Evolutionary conservation across 2,888 invertebrate species (phyloP).

Genomic region (Eupithecia exiguata): DNA sequence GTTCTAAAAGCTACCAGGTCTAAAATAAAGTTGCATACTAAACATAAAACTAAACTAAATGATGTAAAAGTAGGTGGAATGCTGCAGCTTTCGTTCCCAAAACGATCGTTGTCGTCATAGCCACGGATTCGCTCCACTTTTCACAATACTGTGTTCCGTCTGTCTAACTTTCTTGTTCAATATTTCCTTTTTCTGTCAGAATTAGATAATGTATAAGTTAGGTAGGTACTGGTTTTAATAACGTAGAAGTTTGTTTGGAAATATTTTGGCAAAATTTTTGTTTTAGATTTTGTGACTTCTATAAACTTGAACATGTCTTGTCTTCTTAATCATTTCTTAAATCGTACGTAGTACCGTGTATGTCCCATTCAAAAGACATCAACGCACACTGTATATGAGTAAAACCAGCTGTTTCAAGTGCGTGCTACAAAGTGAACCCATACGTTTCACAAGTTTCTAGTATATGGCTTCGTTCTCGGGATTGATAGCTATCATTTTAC

Average conservation of each 20-base stretch:
- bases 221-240: background rate
- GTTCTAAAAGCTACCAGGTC: background rate
- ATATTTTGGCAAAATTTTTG: background rate
- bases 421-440: conserved; percentile 15
- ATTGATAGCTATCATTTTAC: conserved; percentile 17
- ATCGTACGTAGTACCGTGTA: background rate
- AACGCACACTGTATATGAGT: conserved; percentile 56
- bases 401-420: conserved; percentile 42
- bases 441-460: conserved; percentile 29
- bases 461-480: conserved; percentile 16
- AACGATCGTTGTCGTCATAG: conserved; percentile 53
- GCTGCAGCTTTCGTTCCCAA: conserved; percentile 63
- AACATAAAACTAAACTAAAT: conserved; percentile 40
- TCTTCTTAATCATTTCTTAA: background rate
- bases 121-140: conserved; percentile 62
- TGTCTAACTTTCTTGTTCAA: conserved; percentile 58
- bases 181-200: background rate
- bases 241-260: background rate
- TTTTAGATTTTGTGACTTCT: background rate
- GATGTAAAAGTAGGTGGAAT: conserved; percentile 50
- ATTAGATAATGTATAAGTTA: background rate
- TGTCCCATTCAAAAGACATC: conserved; percentile 66
- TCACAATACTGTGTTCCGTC: conserved; percentile 43
- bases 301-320: background rate
- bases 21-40: conserved; percentile 30